These are phyloP conservation scores for Tetramorium simillimum DNA, from an alignment of 1,140 invertebrate species.

Conservation along the genomic window DNA sequence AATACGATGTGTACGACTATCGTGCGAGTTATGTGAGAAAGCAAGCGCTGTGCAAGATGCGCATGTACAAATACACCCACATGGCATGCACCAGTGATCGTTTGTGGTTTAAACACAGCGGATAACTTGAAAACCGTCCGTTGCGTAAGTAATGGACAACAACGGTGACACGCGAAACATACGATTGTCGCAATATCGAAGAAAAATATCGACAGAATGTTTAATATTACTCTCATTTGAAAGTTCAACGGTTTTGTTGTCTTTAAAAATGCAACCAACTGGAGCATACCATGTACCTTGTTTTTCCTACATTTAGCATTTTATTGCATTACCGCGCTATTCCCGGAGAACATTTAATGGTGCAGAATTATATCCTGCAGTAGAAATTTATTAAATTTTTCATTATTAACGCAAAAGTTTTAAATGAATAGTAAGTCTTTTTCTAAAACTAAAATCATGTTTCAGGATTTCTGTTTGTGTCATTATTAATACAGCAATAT, in stretches of 20 bases:
- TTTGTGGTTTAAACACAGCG: slow-evolving; percentile 55
- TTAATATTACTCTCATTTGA: slow-evolving; percentile 47
- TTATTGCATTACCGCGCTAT: slow-evolving; percentile 13
- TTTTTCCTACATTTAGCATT: slow-evolving; percentile 27
- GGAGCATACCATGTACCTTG: neutral
- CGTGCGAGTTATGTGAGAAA: slow-evolving; percentile 22
- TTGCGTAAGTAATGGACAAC: slow-evolving; percentile 30
- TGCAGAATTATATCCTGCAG: neutral
- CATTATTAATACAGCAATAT: neutral
- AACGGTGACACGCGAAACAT: slow-evolving; percentile 2
- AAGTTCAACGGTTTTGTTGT: slow-evolving; percentile 47
- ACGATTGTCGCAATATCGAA: slow-evolving; percentile 52
- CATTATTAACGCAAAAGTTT: neutral
- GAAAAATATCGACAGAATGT: slow-evolving; percentile 59
- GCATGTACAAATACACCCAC: slow-evolving; percentile 6
- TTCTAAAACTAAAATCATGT: neutral
- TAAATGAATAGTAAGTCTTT: neutral
- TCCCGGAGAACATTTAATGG: neutral
- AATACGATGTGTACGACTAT: slow-evolving; percentile 46
- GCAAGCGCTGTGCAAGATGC: neutral
- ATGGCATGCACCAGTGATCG: neutral
- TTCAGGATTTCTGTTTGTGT: neutral
- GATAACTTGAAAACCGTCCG: slow-evolving; percentile 6
- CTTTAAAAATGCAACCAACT: slow-evolving; percentile 51
- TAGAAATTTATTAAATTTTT: slow-evolving; percentile 14